Evolutionary conservation across 2,113 vertebrate species (phyloP).

Genomic region (Dasyprocta punctata): DNA sequence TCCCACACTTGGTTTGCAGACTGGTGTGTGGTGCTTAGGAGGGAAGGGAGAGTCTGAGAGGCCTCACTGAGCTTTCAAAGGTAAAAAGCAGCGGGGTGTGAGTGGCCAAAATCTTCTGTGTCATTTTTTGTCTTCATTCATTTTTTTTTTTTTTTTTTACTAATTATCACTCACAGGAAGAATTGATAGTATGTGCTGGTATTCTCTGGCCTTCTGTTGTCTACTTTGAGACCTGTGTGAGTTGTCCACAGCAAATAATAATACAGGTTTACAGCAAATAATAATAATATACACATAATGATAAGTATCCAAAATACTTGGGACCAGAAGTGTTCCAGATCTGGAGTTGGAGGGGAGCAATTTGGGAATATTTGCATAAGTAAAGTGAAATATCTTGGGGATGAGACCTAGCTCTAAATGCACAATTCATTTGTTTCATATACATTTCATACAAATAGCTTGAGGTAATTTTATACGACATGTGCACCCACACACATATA

Average conservation of each 20-base stretch:
- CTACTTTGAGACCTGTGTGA: conserved; percentile 65
- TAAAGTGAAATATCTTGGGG: background rate
- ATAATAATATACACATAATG: background rate
- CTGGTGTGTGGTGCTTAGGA: background rate
- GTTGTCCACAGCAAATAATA: conserved; percentile 64
- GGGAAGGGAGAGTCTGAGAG: background rate
- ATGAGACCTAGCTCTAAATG: background rate
- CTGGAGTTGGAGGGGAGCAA: background rate
- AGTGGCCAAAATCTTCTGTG: background rate
- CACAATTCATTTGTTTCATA: background rate
- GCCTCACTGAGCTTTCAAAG: conserved; percentile 26
- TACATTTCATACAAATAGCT: background rate
- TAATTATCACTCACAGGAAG: conserved; percentile 46
- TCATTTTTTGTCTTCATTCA: conserved; percentile 37
- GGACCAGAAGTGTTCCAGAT: background rate
- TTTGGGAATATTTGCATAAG: background rate
- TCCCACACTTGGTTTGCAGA: background rate
- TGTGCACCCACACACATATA: background rate
- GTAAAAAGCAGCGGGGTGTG: conserved; percentile 49
- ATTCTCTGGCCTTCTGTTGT: conserved; percentile 44
- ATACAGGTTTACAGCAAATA: conserved; percentile 61
- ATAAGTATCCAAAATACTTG: background rate
- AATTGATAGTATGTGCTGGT: conserved; percentile 42
- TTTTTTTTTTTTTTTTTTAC: background rate
- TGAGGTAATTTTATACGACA: background rate